Base-by-base conservation (phyloP, 2,797 vertebrate genomes). In the Notamacropus eugenii region DNA sequence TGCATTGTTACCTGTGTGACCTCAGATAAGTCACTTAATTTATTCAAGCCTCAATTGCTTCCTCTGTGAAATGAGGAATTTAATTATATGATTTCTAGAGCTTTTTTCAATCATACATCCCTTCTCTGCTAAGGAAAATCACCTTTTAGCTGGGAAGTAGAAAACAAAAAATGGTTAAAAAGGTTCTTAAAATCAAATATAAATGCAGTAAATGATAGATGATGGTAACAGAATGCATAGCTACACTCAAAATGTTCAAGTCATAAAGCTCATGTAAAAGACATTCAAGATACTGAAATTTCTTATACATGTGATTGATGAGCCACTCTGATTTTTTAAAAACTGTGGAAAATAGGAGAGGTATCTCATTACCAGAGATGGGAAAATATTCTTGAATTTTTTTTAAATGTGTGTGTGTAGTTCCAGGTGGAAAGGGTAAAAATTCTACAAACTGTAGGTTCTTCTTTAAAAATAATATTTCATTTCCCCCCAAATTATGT, bases 51-150 rank as follows among this genome's bases (percentile, higher is more conserved):
- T 95, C 67, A 92, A 2, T 91, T 96, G 6, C 28, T 94, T 96
- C 92, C 56, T 92, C 93, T 91, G 90, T 96, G 55, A 96, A 95
- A 96, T 94, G 58, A 55, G 34, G 93, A 96, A 91, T 58, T 46
- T 82, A 8, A 46, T 46, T 82, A 82, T 22, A 82, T 46, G 6
- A 46, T 46, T 19, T 46, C n/a, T 82, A 46, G 67, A 82, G 19
- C 22, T 31, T 46, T 82, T 82, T 82, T 82, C 67, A 82, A 82
- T 82, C 19, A n/a, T 40, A 10, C 19, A 1, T 46, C 9, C 6
- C n/a, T 82, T 82, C 6, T 82, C n/a, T 82, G 67, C 67, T 46
- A 24, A 82, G 67, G n/a, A 82, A 82, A 46, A 46, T 82, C n/a
- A 82, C n/a, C n/a, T 74, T 74, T 74, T 74, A 40, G 6, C 67